Evolutionary conservation across 2,113 vertebrate species (phyloP), one percentile per base, ranked within the genome.

Genomic region (Casuarius casuarius): DNA sequence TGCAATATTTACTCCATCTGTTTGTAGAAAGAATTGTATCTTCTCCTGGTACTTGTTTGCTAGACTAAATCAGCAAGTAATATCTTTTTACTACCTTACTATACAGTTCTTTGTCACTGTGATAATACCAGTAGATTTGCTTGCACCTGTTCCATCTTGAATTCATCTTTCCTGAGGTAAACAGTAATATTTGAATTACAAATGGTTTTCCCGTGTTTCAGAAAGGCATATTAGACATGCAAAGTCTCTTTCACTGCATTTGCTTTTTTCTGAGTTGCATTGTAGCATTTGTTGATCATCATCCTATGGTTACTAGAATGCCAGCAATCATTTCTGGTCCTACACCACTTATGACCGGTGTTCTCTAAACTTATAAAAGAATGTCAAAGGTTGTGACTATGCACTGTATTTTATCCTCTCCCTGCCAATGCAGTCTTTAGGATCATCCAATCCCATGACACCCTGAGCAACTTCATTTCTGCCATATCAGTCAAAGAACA

Each of bases 271-370:
- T 25, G 22, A 68, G 19, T 42, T 51, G 5, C 5, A 4, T 29
- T 48, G 3, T n/a, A 83, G 11, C 10, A 70, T 70, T 85, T 42
- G 15, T 40, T 73, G 70, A 33, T 59, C 10, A 7, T 61, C 33
- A 70, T 66, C 33, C 49, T n/a, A 1, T 21, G 3, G 19, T 17
- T 44, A 77, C 2, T 26, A 87, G 77, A 86, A 77, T 33, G 52
- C 11, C 16, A 33, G 42, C 19, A 48, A 28, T 12, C 7, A 14
- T 7, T 58, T 84, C 21, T 6, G 7, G 54, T 86, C n/a, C 28
- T 28, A 59, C 6, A 51, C 31, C 16, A 28, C 2, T 66, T 82
- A 40, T 3, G 1, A 49, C 0, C 49, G 6, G 75, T 40, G 5
- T 25, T 96, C 86, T 70, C 52, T 88, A 51, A 94, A 83, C 3